Evolutionary conservation across 2,797 vertebrate species (phyloP).

Genomic region (Austrolebias charrua): DNA sequence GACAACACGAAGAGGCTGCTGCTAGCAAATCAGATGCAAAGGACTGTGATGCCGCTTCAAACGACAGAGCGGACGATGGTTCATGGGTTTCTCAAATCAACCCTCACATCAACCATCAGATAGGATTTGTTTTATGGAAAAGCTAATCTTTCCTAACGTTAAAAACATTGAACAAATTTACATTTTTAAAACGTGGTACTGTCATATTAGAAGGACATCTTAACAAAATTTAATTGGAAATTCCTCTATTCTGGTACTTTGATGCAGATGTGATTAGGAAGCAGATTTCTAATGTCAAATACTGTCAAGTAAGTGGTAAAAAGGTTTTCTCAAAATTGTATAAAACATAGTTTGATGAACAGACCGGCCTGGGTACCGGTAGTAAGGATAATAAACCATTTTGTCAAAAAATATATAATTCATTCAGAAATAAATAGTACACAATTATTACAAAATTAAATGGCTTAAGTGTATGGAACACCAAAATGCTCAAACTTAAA

Average conservation of each 20-base stretch:
- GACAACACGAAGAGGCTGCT: constrained; percentile 44
- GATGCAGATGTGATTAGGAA: too few relatives aligned
- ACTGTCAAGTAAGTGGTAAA: too few relatives aligned
- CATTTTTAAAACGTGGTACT: neutral
- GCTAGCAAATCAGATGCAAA: constrained; percentile 52
- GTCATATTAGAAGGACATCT: too few relatives aligned
- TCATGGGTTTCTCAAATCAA: constrained; percentile 31
- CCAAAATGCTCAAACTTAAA: too few relatives aligned
- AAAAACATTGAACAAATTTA: neutral
- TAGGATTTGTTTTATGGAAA: neutral
- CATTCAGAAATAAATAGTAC: neutral
- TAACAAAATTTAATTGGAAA: too few relatives aligned
- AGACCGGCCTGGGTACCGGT: neutral
- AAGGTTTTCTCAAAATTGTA: too few relatives aligned
- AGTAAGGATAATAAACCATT: neutral
- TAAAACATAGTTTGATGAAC: neutral
- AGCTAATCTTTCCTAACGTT: neutral
- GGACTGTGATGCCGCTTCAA: constrained; percentile 35
- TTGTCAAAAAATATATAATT: neutral
- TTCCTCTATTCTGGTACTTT: too few relatives aligned
- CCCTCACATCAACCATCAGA: neutral
- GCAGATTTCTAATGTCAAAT: too few relatives aligned
- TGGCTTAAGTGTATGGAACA: neutral
- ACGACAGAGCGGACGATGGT: constrained; percentile 10
- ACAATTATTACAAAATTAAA: constrained; percentile 14